Evolutionary conservation across 1,140 invertebrate genomes (phyloP), one percentile per base, ranked within the genome.

Genomic region (Hyles euphorbiae): DNA sequence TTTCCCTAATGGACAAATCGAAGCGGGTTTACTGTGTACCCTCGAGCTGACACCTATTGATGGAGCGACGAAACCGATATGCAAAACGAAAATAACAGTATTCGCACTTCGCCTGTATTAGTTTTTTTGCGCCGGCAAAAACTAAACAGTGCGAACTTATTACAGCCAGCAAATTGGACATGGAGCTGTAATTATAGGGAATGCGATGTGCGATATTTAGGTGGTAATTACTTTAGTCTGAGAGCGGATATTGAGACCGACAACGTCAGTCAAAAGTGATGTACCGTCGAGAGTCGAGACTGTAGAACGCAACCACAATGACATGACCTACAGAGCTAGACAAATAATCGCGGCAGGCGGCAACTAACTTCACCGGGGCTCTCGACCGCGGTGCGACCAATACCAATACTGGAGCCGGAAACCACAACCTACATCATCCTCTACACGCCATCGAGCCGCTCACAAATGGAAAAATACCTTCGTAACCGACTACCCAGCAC

Each of bases 41-140:
- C 45, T 61, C 59, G 50, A 60, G 49, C 64, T 62, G 68, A 70
- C 68, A 64, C 58, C 74, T 73, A 76, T 81, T 77, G 76, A 77
- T 75, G 69, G 61, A 46, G 56, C 57, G 56, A 61, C 67, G 77
- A 83, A 83, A 83, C 72, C 72, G 77, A 85, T 81, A 81, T 70
- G 72, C 72, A 76, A 81, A 81, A 82, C 65, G 68, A 78, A 77
- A 83, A 71, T 81, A 84, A 81, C 78, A 75, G 78, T 82, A 81
- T 81, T 81, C 69, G 76, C 75, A 72, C 74, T 61, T 72, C 53
- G 68, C 68, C 60, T 63, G 59, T 72, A 67, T 67, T 69, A 57
- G 34, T 64, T 81, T 76, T 70, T 80, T 75, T 72, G 68, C 71
- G 52, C 52, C 57, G 53, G 61, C 69, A 78, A 80, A 83, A 81